Percentiles rank a stretch among this genome's conserved stretches.
phyloP scores from a whole-genome alignment of 2,888 invertebrate species.

The Stenodema calcarata region DNA sequence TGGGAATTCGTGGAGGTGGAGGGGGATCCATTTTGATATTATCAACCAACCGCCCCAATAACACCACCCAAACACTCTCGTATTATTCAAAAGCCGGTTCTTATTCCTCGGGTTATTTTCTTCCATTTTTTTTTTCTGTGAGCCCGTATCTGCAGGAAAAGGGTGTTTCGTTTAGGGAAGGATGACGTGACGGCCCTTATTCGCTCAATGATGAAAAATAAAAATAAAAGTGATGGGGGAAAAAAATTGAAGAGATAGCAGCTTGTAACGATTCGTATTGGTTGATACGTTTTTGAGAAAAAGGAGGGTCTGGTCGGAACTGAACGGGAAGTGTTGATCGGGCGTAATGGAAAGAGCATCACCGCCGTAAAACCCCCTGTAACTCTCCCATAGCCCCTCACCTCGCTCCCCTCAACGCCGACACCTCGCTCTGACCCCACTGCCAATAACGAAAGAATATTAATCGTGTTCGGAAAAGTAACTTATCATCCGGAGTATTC shows the following conservation, averaged over 20 bases:
- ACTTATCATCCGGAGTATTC: conserved; percentile 11
- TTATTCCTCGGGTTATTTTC: not conserved
- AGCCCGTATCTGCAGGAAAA: not conserved
- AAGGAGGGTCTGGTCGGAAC: not conserved
- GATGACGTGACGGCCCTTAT: conserved; percentile 35
- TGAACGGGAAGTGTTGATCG: conserved; percentile 32
- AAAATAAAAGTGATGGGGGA: not conserved
- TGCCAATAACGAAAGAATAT: conserved; percentile 26
- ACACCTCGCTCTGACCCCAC: not conserved
- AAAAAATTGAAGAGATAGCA: conserved; percentile 28
- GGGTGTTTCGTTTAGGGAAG: not conserved
- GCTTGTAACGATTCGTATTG: conserved; percentile 36
- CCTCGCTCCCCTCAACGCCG: not conserved
- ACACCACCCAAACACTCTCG: not conserved
- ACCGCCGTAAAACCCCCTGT: not conserved
- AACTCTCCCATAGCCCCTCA: not conserved
- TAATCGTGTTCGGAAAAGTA: conserved; percentile 44
- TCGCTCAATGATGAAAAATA: not conserved
- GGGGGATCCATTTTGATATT: conserved; percentile 16
- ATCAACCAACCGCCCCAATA: conserved; percentile 3
- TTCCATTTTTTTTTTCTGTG: not conserved
- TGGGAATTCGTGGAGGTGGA: not conserved
- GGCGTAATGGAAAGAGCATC: conserved; percentile 35
- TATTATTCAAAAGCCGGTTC: conserved; percentile 21
- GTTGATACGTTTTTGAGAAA: conserved; percentile 12